Percentiles rank a stretch among this genome's conserved stretches.
These are phyloP conservation scores for Neelides sp. DNA, from an alignment of 1,140 invertebrate genomes.

Conservation along the genomic window DNA sequence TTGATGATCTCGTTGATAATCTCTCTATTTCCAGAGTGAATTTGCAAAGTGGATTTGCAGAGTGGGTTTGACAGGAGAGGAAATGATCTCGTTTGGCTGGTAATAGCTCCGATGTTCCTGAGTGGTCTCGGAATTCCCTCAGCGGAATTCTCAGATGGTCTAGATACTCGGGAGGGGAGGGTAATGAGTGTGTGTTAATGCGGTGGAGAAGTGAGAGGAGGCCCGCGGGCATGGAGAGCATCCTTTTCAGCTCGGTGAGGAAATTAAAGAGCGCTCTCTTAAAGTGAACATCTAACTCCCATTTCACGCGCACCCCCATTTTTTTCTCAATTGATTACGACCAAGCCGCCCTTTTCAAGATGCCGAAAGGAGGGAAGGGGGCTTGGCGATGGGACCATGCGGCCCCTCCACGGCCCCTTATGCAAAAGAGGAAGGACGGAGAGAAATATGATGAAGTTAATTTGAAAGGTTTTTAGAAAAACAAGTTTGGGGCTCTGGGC, in stretches of 20 bases:
- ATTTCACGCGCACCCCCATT: constrained; percentile 31
- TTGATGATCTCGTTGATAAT: too few species aligned
- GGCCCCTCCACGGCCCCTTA: not conserved
- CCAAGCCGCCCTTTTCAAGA: constrained; percentile 27
- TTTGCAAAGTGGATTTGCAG: too few species aligned
- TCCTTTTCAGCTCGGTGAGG: constrained; percentile 24
- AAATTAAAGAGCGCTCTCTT: constrained; percentile 30
- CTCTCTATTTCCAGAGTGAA: too few species aligned
- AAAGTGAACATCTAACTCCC: constrained; percentile 31
- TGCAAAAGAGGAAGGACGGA: constrained; percentile 6
- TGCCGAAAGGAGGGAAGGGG: constrained; percentile 3
- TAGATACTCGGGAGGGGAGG: too few species aligned
- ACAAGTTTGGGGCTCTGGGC: constrained; percentile 10
- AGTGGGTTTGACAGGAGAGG: too few species aligned
- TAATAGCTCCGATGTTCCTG: too few species aligned
- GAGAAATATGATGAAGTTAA: constrained; percentile 17
- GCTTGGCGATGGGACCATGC: not conserved
- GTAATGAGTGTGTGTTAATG: too few species aligned
- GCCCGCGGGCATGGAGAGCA: constrained; percentile 17
- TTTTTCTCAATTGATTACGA: constrained; percentile 32
- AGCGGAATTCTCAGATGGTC: too few species aligned
- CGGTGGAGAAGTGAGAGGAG: too few species aligned
- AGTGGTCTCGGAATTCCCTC: too few species aligned
- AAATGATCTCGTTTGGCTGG: too few species aligned
- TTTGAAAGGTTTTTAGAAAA: constrained; percentile 20